These are phyloP conservation scores for Canis aureus DNA, from an alignment of 2,113 vertebrate species.

Conservation along the genomic window DNA sequence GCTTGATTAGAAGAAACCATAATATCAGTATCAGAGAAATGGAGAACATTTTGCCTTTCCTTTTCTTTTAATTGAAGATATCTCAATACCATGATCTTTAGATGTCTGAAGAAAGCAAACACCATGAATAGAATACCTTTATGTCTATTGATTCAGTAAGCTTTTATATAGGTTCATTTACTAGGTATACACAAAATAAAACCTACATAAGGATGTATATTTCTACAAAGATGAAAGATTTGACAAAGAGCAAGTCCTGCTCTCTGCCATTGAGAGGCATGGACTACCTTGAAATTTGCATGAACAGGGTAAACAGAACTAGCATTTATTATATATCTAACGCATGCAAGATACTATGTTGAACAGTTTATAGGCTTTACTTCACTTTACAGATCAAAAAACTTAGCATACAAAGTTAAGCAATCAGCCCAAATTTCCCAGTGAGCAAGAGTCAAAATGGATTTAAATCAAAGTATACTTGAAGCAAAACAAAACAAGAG, in stretches of 20 bases:
- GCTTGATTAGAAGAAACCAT: not conserved
- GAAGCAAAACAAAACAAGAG: constrained; percentile 13
- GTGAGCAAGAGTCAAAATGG: not conserved
- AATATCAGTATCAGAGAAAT: not conserved
- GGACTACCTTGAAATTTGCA: not conserved
- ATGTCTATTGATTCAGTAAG: not conserved
- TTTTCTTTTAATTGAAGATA: not conserved
- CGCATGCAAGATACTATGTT: not conserved
- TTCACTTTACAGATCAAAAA: constrained; percentile 19
- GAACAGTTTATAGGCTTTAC: not conserved
- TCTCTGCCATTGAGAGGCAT: not conserved
- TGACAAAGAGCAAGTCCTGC: not conserved
- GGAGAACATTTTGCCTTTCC: not conserved
- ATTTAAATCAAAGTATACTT: not conserved
- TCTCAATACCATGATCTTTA: not conserved
- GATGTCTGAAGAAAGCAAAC: not conserved
- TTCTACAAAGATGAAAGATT: not conserved
- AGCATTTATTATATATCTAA: not conserved
- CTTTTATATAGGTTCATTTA: not conserved
- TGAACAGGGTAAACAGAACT: not conserved
- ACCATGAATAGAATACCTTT: not conserved
- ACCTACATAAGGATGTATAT: rapidly evolving
- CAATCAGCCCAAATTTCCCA: not conserved
- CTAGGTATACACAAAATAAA: not conserved
- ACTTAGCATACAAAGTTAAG: not conserved